Base-by-base conservation (phyloP, 2,888 invertebrate species). In the Hedychridium roseum region DNA sequence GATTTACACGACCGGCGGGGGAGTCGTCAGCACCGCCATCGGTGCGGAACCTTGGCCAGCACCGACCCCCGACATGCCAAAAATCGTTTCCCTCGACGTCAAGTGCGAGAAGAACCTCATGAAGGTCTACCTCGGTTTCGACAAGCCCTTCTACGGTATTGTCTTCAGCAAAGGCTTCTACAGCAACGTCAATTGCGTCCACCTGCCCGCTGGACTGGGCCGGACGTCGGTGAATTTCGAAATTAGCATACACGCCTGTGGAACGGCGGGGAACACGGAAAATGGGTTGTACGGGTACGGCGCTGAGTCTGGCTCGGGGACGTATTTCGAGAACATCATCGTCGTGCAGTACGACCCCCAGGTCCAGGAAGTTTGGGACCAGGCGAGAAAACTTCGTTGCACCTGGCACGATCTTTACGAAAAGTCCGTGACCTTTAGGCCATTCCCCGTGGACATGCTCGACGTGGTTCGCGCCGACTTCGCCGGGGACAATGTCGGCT, bases 401-500 rank as follows among this genome's bases (percentile, higher is more conserved):
- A 94, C 94, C 0, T 96, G 95, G 95, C 94, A 95, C 73, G 94
- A 95, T 76, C 90, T 94, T 66, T 95, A 95, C 70, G 95, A 96
- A 80, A 96, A 96, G 74, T 92, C 94, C 3, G 95, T 95, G 0
- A 94, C 95, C 0, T 95, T 95, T 82, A 82, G 94, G 42, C 94
- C 95, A 0, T 95, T 95, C 86, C 94, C 94, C 0, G 95, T 96
- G 1, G 95, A 95, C 74, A 95, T 94, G 94, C 74, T 95, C 42
- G 94, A 95, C 76, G 94, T 95, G 2, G 94, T 95, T n/a, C 82
- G 94, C 41, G 94, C 95, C 2, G 94, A 95, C 70, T 96, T 96
- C 64, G 94, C 94, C 47, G 95, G 95, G 0, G 95, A 96, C 70
- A 96, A 96, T 71, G 94, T 95, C 1, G 94, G 94, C 12, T 95